phyloP scores from a whole-genome alignment of 2,888 invertebrate species.

The Lydus trimaculatus region DNA sequence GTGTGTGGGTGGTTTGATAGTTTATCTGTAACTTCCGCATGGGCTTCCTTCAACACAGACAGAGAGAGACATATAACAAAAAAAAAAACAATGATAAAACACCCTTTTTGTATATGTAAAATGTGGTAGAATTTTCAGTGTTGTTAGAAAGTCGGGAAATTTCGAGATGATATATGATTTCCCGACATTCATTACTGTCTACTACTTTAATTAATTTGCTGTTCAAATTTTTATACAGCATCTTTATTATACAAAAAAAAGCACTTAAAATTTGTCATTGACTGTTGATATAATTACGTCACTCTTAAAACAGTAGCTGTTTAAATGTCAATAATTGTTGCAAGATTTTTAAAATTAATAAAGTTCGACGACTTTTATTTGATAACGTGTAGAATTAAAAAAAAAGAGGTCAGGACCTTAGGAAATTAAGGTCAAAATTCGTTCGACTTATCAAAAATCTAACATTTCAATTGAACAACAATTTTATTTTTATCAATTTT shows the following conservation, averaged over 20 bases:
- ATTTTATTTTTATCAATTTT: not conserved
- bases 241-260: not conserved
- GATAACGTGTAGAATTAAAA: not conserved
- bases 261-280: not conserved
- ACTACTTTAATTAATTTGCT: not conserved
- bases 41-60: slow-evolving; percentile 33
- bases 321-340: not conserved
- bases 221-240: not conserved
- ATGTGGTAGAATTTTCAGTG: not conserved
- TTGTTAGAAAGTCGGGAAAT: not conserved
- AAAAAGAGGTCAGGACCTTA: not conserved
- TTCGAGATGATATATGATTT: slow-evolving; percentile 7
- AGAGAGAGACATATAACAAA: not conserved
- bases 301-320: not conserved
- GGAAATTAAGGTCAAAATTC: not conserved
- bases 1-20: slow-evolving; percentile 26
- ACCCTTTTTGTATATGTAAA: not conserved
- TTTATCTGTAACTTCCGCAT: slow-evolving; percentile 36
- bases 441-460: slow-evolving; percentile 2
- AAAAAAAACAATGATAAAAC: not conserved
- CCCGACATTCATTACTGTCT: slow-evolving; percentile 12
- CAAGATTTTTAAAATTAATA: not conserved
- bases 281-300: not conserved
- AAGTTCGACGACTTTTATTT: not conserved
- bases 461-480: not conserved